Evolutionary conservation across 2,797 vertebrate species (phyloP).

Genomic region (Sitta carolinensis): DNA sequence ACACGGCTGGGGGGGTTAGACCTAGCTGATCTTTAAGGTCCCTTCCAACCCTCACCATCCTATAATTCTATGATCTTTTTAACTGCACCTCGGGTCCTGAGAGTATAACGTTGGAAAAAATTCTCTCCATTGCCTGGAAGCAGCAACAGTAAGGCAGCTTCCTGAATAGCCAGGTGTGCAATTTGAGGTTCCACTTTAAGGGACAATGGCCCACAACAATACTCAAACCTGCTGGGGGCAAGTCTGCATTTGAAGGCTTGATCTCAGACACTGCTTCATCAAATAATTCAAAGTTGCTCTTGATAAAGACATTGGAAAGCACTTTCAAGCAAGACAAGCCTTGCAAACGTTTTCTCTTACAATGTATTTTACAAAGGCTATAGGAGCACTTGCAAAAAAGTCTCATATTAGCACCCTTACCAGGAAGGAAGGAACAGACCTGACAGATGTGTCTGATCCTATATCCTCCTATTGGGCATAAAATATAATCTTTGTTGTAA

Average conservation of each 20-base stretch:
- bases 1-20: background rate
- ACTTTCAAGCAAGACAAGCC: background rate
- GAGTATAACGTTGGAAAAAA: fast-evolving
- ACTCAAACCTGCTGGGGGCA: background rate
- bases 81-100: background rate
- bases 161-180: background rate
- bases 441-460: background rate
- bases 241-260: background rate
- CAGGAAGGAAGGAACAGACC: background rate
- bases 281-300: background rate
- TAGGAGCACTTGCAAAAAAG: background rate
- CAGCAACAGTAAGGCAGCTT: background rate
- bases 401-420: background rate
- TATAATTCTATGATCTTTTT: background rate
- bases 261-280: background rate
- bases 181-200: background rate
- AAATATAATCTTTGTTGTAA: background rate
- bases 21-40: background rate
- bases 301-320: background rate
- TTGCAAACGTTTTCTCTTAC: background rate
- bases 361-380: background rate
- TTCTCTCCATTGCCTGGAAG: background rate
- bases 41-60: background rate
- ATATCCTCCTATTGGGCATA: background rate
- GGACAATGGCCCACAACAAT: background rate